phyloP scores from a whole-genome alignment of 2,888 invertebrate species.

The Aradus depressus region DNA sequence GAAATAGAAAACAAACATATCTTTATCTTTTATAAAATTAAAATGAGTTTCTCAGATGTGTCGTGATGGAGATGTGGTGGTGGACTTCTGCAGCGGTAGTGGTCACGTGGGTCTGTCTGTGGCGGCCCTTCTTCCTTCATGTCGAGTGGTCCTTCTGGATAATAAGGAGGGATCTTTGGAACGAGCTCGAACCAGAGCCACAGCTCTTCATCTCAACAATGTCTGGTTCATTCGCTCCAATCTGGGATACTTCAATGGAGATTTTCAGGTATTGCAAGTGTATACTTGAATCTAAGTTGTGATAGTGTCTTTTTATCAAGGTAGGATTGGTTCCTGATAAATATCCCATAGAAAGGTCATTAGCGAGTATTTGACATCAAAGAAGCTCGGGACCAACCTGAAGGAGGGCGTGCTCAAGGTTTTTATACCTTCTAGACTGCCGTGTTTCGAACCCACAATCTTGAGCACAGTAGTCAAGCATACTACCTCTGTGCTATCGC shows the following conservation, averaged over 20 bases:
- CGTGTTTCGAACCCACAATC: too few relatives aligned
- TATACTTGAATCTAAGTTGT: too few relatives aligned
- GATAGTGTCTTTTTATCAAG: too few relatives aligned
- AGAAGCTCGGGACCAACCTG: too few relatives aligned
- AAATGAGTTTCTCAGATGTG: conserved; percentile 41
- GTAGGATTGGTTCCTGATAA: too few relatives aligned
- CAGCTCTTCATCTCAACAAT: conserved; percentile 56
- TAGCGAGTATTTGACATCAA: too few relatives aligned
- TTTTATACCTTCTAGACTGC: too few relatives aligned
- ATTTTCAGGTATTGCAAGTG: conserved; percentile 38
- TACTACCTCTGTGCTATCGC: too few relatives aligned
- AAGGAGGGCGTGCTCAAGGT: too few relatives aligned
- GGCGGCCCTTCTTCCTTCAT: conserved; percentile 56
- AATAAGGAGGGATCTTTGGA: conserved; percentile 80
- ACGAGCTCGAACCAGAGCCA: conserved; percentile 59
- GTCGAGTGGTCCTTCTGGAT: conserved; percentile 71
- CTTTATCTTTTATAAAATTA: background rate
- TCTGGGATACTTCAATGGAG: conserved; percentile 72
- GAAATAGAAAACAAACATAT: background rate
- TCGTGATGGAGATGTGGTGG: conserved; percentile 55
- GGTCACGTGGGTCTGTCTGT: conserved; percentile 84
- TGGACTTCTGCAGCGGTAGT: conserved; percentile 91
- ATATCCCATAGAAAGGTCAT: too few relatives aligned
- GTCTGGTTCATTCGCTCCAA: conserved; percentile 75
- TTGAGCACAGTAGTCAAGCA: too few relatives aligned